These are phyloP conservation scores for Alentia gelatinosa DNA, from an alignment of 2,888 invertebrate genomes.

Conservation along the genomic window DNA sequence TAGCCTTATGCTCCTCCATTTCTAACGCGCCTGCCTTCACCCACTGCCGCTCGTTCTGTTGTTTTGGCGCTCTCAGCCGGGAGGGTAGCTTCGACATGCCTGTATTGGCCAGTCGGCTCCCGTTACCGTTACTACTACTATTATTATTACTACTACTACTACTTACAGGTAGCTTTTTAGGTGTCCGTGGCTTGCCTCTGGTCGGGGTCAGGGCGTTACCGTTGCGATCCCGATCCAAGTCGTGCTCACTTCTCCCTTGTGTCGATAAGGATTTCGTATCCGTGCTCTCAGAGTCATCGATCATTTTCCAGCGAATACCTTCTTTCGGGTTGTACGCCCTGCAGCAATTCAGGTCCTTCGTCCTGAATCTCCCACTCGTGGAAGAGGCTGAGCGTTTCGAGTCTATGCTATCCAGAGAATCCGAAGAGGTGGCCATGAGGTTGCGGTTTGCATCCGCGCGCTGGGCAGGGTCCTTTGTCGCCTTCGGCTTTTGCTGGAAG, in stretches of 20 bases:
- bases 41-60: conserved; percentile 28
- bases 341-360: not conserved
- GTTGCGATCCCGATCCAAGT: not conserved
- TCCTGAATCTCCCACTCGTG: not conserved
- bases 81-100: not conserved
- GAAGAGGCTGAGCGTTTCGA: not conserved
- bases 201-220: conserved; percentile 1
- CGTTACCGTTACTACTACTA: not conserved
- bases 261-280: conserved; percentile 41
- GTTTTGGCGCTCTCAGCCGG: not conserved
- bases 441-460: conserved; percentile 31
- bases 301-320: conserved; percentile 49
- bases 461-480: not conserved
- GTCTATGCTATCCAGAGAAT: conserved; percentile 50
- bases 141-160: too few species aligned
- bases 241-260: conserved; percentile 20
- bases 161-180: not conserved
- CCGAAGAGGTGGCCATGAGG: conserved; percentile 37
- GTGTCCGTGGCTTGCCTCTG: not conserved
- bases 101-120: not conserved
- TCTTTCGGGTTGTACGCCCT: conserved; percentile 5
- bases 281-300: conserved; percentile 50
- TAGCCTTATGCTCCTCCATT: conserved; percentile 15
- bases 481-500: not conserved
- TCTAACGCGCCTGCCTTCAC: conserved; percentile 51